A percentile compares a stretch with the other conserved stretches of the same genome.
phyloP scores from a whole-genome alignment of 2,888 invertebrate species.

The Mesorhabditis spiculigera region DNA sequence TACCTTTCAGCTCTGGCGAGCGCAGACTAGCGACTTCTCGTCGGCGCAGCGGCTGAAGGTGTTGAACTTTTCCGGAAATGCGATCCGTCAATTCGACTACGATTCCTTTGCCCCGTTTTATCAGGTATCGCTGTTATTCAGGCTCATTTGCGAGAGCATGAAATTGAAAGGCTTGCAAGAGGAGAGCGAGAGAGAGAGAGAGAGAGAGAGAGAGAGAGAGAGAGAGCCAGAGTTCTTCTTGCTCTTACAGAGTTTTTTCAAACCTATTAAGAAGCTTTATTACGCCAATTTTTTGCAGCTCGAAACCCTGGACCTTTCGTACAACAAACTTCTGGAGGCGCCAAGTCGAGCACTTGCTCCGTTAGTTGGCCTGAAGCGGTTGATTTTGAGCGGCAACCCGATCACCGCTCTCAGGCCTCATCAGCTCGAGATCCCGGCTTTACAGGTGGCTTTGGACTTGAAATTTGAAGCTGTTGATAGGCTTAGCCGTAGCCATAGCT shows the following conservation, averaged over 20 bases:
- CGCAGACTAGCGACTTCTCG: not conserved
- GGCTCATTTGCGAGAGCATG: not conserved
- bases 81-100: constrained; percentile 5
- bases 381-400: not conserved
- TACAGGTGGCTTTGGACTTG: not conserved
- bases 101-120: constrained; percentile 6
- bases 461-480: not conserved
- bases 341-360: not conserved
- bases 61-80: not conserved
- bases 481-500: not conserved
- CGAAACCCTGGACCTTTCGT: not conserved
- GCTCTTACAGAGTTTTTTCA: too few species aligned
- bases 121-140: not conserved
- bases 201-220: too few species aligned
- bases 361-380: not conserved
- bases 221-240: too few species aligned
- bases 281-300: not conserved
- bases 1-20: not conserved
- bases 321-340: not conserved
- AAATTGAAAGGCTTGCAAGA: too few species aligned
- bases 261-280: too few species aligned
- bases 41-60: not conserved
- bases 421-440: not conserved
- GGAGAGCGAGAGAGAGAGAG: too few species aligned
- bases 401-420: not conserved